Base-by-base conservation (phyloP, 2,113 vertebrate genomes). In the Alligator mississippiensis region DNA sequence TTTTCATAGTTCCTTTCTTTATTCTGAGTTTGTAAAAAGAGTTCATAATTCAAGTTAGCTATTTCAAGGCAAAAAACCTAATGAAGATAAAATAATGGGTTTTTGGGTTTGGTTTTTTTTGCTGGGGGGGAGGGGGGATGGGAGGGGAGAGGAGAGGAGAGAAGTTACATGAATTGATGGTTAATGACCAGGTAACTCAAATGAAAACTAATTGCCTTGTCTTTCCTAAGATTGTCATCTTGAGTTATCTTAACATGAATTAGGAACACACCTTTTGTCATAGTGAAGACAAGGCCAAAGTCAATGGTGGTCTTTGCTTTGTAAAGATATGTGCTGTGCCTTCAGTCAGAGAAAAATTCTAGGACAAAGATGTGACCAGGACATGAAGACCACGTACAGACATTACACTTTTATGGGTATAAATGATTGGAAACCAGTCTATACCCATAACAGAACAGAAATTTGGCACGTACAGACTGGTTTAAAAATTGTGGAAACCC, bases 311-410 rank as follows among this genome's bases (percentile, higher is more conserved):
- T 60, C 60, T 64, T 38, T 6, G 21, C 57, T 58, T 12, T 18
- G 0, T 3, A 75, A 63, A 85, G 60, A 87, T 16, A 58, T 5
- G 7, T 21, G 7, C 34, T 21, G 18, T 3, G 88, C 85, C n/a
- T 78, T 90, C 94, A 88, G 89, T 76, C n/a, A 5, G 16, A 38
- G 72, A 90, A 28, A 80, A 84, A 81, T 96, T 90, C 94, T 96
- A 91, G 64, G n/a, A 30, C 64, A 30, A 30, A 68, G 8, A 9
- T 68, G 17, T 68, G n/a, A 16, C 64, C 64, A 68, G 19, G 5
- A 47, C 47, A 47, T 47, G 47, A 47, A 47, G 47, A 8, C 47
- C 47, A 47, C 47, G 47, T 47, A 47, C 47, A 47, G 47, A 47
- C 47, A 47, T 47, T 47, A 47, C 47, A 47, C 47, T 47, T 47